Conservation (phyloP, 2,113 vertebrate genomes). For the Gallinago jamesoni region DNA sequence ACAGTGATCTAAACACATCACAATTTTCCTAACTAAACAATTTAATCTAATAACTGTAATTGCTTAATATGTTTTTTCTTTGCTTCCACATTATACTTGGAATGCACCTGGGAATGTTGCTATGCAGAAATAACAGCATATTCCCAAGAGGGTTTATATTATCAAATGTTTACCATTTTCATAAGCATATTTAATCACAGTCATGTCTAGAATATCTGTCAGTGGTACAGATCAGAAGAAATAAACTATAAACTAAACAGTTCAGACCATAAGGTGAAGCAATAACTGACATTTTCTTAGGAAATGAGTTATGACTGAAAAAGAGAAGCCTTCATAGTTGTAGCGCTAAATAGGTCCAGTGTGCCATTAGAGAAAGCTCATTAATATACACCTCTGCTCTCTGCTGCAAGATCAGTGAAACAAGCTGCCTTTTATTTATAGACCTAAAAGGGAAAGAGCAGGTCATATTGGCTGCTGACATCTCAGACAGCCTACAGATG, state of each 20-base stretch:
- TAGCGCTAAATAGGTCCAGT: slow-evolving; percentile 81
- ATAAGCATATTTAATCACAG: slow-evolving; percentile 45
- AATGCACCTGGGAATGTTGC: slow-evolving; percentile 53
- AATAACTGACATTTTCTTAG: slow-evolving; percentile 78
- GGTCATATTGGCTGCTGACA: slow-evolving; percentile 75
- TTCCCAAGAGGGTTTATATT: slow-evolving; percentile 39
- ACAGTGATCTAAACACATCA: slow-evolving; percentile 30
- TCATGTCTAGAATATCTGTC: slow-evolving; percentile 75
- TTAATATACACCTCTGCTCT: slow-evolving; percentile 75
- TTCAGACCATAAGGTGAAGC: slow-evolving; percentile 54
- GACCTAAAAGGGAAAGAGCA: slow-evolving; percentile 67
- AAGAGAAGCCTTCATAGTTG: slow-evolving; percentile 74
- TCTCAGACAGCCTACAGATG: slow-evolving; percentile 77
- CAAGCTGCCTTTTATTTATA: slow-evolving; percentile 80
- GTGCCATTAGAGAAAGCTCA: slow-evolving; percentile 75
- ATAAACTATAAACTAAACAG: slow-evolving; percentile 72
- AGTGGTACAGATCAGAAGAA: slow-evolving; percentile 77
- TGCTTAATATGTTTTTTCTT: slow-evolving; percentile 42
- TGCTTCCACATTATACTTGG: slow-evolving; percentile 17
- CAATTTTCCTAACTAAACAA: slow-evolving; percentile 32
- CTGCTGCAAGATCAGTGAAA: slow-evolving; percentile 74
- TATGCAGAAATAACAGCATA: background rate
- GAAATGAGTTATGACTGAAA: slow-evolving; percentile 87
- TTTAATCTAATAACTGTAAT: slow-evolving; percentile 56
- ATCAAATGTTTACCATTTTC: slow-evolving; percentile 56